Conservation (phyloP, 2,888 invertebrate genomes). For the Noctuana brunneofusca region DNA sequence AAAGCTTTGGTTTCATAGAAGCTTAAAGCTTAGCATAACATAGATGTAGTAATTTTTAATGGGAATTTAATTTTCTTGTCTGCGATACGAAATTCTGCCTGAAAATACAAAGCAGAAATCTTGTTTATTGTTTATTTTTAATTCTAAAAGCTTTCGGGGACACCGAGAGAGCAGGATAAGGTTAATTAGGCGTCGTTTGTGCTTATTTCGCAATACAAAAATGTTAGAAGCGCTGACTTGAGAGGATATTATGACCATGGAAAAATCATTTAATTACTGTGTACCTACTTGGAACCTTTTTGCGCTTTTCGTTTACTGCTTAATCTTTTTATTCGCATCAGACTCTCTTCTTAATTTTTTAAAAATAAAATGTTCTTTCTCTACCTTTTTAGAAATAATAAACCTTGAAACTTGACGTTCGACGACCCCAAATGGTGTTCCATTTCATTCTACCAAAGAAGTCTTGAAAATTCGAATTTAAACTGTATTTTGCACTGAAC, state of each 20-base stretch:
- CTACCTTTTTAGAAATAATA: not conserved
- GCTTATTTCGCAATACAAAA: constrained; percentile 30
- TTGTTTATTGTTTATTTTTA: constrained; percentile 35
- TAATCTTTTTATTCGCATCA: constrained; percentile 2
- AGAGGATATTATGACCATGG: constrained; percentile 19
- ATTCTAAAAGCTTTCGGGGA: constrained; percentile 33
- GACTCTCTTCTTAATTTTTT: not conserved
- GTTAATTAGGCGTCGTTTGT: constrained; percentile 34
- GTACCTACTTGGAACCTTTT: constrained; percentile 15
- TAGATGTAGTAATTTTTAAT: constrained; percentile 30
- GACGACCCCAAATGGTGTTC: constrained; percentile 1
- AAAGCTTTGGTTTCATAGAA: constrained; percentile 30
- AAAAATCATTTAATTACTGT: constrained; percentile 23
- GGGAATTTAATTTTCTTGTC: constrained; percentile 27
- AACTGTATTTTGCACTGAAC: not conserved
- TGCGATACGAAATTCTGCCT: constrained; percentile 13
- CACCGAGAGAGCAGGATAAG: constrained; percentile 30
- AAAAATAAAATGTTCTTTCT: not conserved
- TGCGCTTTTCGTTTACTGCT: not conserved
- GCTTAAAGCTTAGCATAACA: constrained; percentile 24
- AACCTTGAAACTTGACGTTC: not conserved
- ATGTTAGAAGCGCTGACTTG: constrained; percentile 25
- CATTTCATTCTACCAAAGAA: constrained; percentile 4
- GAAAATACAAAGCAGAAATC: constrained; percentile 29
- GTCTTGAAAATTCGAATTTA: constrained; percentile 13